Evolutionary conservation across 2,888 invertebrate genomes (phyloP).

Genomic region (Drosophila testacea): DNA sequence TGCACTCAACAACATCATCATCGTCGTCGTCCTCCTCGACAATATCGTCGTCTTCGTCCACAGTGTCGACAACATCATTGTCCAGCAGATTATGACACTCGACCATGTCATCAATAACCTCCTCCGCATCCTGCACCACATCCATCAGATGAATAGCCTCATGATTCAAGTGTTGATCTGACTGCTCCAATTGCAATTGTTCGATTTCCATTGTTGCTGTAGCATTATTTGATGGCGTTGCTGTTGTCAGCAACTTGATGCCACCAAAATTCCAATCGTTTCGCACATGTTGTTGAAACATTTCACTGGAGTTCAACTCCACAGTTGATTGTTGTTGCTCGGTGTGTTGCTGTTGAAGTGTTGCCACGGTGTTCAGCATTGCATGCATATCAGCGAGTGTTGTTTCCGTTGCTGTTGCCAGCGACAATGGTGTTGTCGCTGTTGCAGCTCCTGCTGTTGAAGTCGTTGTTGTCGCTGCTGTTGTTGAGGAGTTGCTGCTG

Average conservation of each 20-base stretch:
- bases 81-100: constrained; percentile 61
- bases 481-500: constrained; percentile 61
- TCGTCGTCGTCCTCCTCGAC: constrained; percentile 62
- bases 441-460: constrained; percentile 9
- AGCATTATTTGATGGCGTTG: constrained; percentile 26
- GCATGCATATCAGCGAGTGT: constrained; percentile 68
- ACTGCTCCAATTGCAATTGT: constrained; percentile 31
- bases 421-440: constrained; percentile 37
- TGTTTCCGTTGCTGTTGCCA: constrained; percentile 45
- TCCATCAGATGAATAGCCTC: constrained; percentile 69
- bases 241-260: constrained; percentile 66
- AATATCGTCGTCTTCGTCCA: constrained; percentile 44
- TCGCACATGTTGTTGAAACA: constrained; percentile 84
- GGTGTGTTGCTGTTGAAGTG: constrained; percentile 55
- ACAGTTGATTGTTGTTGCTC: constrained; percentile 45
- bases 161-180: constrained; percentile 57
- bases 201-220: constrained; percentile 30
- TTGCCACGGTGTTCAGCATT: constrained; percentile 69
- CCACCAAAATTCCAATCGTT: constrained; percentile 85
- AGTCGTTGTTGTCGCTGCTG: constrained; percentile 55
- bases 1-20: constrained; percentile 72
- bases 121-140: constrained; percentile 59
- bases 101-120: constrained; percentile 65
- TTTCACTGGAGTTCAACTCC: constrained; percentile 73
- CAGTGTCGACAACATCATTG: constrained; percentile 23